A percentile compares a stretch with the other conserved stretches of the same genome.
Conservation (phyloP, 2,113 vertebrate genomes). For the Cygnus atratus region DNA sequence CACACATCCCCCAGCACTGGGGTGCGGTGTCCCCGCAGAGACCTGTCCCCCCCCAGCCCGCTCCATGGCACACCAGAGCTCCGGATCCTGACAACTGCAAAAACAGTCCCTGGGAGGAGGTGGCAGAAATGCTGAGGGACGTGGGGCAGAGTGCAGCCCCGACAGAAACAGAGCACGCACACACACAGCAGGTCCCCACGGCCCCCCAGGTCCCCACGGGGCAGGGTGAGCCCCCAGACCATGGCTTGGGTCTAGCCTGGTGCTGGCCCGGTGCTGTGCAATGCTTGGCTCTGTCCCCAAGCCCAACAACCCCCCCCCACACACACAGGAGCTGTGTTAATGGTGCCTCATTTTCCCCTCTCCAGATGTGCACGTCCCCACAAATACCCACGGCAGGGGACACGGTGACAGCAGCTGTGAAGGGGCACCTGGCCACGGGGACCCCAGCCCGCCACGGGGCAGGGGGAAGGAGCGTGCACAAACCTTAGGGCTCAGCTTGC, state of each 20-base stretch:
- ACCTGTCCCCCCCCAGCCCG: neutral
- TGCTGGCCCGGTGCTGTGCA: rapidly evolving
- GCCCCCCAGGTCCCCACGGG: neutral
- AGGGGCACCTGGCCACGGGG: rapidly evolving
- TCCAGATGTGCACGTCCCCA: neutral
- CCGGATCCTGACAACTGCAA: neutral
- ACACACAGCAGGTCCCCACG: too few relatives aligned
- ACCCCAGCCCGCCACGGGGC: rapidly evolving
- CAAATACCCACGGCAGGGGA: neutral
- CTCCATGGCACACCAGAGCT: neutral
- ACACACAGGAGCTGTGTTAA: rapidly evolving
- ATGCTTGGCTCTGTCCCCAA: too few relatives aligned
- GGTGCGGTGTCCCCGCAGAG: rapidly evolving
- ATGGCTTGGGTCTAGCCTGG: neutral
- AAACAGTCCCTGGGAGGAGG: neutral
- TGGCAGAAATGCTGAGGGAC: neutral
- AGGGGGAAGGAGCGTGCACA: neutral
- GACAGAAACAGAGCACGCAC: too few relatives aligned
- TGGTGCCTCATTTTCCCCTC: neutral
- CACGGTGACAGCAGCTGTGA: rapidly evolving
- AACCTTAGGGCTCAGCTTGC: neutral
- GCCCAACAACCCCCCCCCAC: too few relatives aligned
- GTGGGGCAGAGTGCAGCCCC: neutral
- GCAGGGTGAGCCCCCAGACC: neutral
- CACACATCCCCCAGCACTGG: neutral